Evolutionary conservation across 2,113 vertebrate species (phyloP).

Genomic region (Serilophus lunatus): DNA sequence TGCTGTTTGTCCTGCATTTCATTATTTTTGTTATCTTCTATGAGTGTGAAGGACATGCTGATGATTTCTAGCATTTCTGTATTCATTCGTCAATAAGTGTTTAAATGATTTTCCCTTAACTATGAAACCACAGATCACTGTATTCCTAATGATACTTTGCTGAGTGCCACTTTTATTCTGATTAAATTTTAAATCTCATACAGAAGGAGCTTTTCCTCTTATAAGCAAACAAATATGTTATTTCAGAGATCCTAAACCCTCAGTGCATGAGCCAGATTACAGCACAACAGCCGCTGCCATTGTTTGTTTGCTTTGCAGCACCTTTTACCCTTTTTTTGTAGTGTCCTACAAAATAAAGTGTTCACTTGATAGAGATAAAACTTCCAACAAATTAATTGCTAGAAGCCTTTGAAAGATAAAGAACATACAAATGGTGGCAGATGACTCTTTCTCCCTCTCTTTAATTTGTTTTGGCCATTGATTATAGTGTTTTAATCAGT

Average conservation of each 20-base stretch:
- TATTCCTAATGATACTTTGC: background rate
- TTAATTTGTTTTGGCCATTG: slow-evolving; percentile 52
- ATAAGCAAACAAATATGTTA: slow-evolving; percentile 18
- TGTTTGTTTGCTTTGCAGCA: slow-evolving; percentile 21
- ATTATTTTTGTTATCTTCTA: background rate
- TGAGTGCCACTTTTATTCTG: background rate
- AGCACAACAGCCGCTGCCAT: background rate
- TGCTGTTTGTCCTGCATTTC: background rate
- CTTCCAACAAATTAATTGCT: slow-evolving; percentile 36
- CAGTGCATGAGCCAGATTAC: background rate
- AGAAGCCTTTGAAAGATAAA: slow-evolving; percentile 27
- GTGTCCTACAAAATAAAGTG: slow-evolving; percentile 9
- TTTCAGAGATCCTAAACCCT: background rate
- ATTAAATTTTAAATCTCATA: background rate
- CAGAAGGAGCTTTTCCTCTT: background rate
- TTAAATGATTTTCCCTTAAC: background rate
- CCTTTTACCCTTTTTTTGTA: background rate
- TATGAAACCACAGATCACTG: background rate
- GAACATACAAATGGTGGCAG: background rate
- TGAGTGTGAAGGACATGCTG: background rate
- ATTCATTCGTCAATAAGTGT: background rate
- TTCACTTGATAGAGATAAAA: slow-evolving; percentile 44
- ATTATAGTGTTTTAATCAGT: slow-evolving; percentile 15
- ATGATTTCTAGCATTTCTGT: background rate
- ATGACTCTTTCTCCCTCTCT: background rate